phyloP scores from a whole-genome alignment of 2,797 vertebrate genomes.

The Syngnathus acus region DNA sequence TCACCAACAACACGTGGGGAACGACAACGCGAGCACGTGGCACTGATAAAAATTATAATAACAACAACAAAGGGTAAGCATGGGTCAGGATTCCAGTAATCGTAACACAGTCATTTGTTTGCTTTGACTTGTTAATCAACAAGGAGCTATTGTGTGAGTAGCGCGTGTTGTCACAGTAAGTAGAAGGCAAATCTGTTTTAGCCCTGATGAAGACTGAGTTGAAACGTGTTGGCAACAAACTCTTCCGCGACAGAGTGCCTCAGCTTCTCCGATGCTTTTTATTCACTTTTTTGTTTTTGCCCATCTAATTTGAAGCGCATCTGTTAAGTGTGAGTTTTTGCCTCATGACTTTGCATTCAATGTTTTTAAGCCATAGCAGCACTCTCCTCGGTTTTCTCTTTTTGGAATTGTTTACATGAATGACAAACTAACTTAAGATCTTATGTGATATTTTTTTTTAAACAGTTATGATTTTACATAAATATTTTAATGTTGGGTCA shows the following conservation, averaged over 20 bases:
- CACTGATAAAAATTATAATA: not conserved
- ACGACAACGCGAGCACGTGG: constrained; percentile 19
- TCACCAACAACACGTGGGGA: constrained; percentile 35
- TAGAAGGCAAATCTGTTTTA: not conserved
- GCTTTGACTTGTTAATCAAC: not conserved
- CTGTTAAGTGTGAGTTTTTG: too few species aligned
- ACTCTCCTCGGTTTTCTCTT: not conserved
- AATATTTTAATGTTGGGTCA: not conserved
- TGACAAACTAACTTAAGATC: not conserved
- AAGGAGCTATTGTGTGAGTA: not conserved
- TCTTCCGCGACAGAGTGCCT: too few species aligned
- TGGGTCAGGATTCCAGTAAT: too few species aligned
- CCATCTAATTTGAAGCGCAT: too few species aligned
- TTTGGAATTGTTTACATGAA: not conserved
- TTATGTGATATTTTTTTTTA: not conserved
- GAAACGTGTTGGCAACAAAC: too few species aligned
- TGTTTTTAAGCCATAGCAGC: too few species aligned
- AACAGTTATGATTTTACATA: not conserved
- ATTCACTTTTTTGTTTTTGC: too few species aligned
- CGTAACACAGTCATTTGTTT: not conserved
- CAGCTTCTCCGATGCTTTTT: too few species aligned
- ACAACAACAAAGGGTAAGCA: not conserved
- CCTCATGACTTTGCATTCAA: too few species aligned
- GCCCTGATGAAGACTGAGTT: too few species aligned
- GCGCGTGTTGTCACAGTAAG: not conserved